Conservation (phyloP, 2,888 invertebrate genomes). For the Drosophila ustulata region DNA sequence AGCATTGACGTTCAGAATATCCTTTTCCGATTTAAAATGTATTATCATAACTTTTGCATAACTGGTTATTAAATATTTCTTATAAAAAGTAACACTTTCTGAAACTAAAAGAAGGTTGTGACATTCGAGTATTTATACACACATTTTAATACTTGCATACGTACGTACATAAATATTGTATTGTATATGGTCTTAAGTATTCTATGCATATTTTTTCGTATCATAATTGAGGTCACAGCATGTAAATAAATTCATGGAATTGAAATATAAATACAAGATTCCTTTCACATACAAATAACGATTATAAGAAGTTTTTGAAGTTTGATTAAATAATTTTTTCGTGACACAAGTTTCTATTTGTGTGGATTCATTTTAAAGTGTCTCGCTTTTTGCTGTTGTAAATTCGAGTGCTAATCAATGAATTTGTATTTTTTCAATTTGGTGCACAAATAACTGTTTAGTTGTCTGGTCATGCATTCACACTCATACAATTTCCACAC, state of each 20-base stretch:
- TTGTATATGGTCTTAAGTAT: neutral
- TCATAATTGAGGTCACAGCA: constrained; percentile 22
- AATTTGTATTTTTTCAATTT: neutral
- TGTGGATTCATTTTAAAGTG: neutral
- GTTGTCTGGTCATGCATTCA: neutral
- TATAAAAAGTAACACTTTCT: constrained; percentile 9
- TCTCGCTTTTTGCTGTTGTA: neutral
- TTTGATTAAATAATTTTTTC: neutral
- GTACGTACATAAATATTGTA: neutral
- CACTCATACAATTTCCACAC: constrained; percentile 17
- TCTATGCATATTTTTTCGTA: neutral
- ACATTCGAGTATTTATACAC: constrained; percentile 7
- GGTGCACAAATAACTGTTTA: constrained; percentile 5
- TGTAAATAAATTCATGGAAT: constrained; percentile 12
- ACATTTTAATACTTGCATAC: neutral
- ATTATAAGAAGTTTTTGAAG: neutral
- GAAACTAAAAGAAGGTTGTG: constrained; percentile 10
- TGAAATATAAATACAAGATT: constrained; percentile 2
- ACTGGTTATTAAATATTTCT: neutral
- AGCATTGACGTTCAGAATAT: constrained; percentile 23
- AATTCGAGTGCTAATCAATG: neutral
- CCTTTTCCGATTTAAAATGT: constrained; percentile 6
- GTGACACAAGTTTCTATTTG: too few species aligned
- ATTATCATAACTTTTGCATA: neutral
- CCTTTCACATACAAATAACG: neutral